Conservation (phyloP, 2,113 vertebrate species). For the Puffinus mauretanicus region DNA sequence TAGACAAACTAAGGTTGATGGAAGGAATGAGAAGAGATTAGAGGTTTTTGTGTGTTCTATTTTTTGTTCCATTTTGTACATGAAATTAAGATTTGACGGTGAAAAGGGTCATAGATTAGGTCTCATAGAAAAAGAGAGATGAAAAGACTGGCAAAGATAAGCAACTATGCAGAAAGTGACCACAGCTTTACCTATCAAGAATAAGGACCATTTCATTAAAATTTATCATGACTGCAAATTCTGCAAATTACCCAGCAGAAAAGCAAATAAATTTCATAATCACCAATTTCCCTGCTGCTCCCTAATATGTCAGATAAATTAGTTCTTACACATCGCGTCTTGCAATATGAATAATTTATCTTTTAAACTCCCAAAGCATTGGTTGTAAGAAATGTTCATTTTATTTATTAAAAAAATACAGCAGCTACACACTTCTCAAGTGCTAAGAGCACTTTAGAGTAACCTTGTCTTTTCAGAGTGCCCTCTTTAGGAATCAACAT, state of each 20-base stretch:
- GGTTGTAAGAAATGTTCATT: background rate
- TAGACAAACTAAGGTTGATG: background rate
- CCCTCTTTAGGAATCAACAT: conserved; percentile 46
- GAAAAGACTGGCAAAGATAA: background rate
- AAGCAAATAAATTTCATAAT: background rate
- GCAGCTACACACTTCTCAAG: background rate
- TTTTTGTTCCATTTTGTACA: background rate
- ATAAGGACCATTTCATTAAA: background rate
- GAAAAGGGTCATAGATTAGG: background rate
- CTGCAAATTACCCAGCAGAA: background rate
- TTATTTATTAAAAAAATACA: background rate
- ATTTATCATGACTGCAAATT: background rate
- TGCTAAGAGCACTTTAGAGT: conserved; percentile 42
- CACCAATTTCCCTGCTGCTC: background rate
- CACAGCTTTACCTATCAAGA: background rate
- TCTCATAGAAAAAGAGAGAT: background rate
- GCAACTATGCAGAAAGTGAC: background rate
- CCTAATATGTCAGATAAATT: background rate
- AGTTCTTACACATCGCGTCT: background rate
- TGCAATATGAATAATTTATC: background rate
- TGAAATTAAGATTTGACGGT: background rate
- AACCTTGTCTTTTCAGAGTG: conserved; percentile 48
- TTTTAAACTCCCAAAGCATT: background rate
- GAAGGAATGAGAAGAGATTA: background rate
- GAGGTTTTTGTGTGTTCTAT: background rate